A percentile compares a stretch with the other conserved stretches of the same genome.
Evolutionary conservation across 1,140 invertebrate genomes (phyloP).

Genomic region (Scaptomyza hsui): DNA sequence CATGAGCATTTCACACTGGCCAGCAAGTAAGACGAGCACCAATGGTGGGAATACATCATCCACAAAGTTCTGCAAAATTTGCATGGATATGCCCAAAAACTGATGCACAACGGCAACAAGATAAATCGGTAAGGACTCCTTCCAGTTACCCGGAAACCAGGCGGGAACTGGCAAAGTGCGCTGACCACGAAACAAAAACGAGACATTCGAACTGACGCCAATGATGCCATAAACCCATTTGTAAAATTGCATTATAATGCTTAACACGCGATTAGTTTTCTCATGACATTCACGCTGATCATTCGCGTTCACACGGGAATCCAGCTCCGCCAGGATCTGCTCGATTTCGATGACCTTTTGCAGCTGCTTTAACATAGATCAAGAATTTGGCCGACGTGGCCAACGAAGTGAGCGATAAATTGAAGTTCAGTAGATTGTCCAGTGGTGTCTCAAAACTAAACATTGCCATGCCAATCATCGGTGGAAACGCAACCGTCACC

Average conservation of each 20-base stretch:
- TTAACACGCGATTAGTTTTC: slow-evolving; percentile 11
- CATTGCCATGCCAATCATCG: slow-evolving; percentile 19
- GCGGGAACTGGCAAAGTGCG: slow-evolving; percentile 52
- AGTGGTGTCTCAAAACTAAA: slow-evolving; percentile 35
- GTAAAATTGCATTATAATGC: slow-evolving; percentile 37
- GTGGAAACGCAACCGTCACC: slow-evolving; percentile 27
- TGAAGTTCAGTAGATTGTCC: slow-evolving; percentile 62
- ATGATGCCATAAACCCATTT: slow-evolving; percentile 13
- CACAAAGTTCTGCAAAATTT: slow-evolving; percentile 53
- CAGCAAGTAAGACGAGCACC: slow-evolving; percentile 47
- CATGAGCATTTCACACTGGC: slow-evolving; percentile 57
- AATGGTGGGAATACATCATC: slow-evolving; percentile 63
- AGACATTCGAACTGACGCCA: slow-evolving; percentile 10
- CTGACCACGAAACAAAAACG: slow-evolving; percentile 26
- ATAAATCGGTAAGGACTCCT: slow-evolving; percentile 26
- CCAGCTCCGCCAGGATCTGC: slow-evolving; percentile 31
- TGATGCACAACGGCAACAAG: slow-evolving; percentile 45
- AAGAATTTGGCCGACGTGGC: slow-evolving; percentile 46
- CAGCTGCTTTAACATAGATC: slow-evolving; percentile 41
- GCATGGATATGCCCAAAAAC: slow-evolving; percentile 28
- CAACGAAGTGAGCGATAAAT: slow-evolving; percentile 39
- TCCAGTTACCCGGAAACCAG: slow-evolving; percentile 74
- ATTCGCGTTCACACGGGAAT: slow-evolving; percentile 30
- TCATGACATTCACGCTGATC: slow-evolving; percentile 23
- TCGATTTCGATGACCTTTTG: slow-evolving; percentile 28